A percentile compares a stretch with the other conserved stretches of the same genome.
These are phyloP conservation scores for Cyphomyrus discorhynchus DNA, from an alignment of 2,113 vertebrate species.

Conservation along the genomic window DNA sequence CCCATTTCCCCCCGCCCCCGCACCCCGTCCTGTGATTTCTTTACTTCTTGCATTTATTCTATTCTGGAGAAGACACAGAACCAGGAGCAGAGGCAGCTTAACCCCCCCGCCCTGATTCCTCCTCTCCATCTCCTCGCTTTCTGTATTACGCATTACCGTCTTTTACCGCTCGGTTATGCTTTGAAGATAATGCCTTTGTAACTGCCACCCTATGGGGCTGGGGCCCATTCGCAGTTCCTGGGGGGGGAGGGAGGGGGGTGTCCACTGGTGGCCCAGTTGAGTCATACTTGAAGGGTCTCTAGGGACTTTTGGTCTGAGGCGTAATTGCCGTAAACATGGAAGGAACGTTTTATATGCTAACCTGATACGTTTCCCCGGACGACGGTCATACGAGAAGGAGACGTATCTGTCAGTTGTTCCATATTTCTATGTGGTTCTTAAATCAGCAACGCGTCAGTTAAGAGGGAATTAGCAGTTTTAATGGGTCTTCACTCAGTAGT, in stretches of 20 bases:
- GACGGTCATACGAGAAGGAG: background rate
- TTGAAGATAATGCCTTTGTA: constrained; percentile 25
- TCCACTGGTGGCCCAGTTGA: background rate
- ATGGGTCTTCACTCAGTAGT: background rate
- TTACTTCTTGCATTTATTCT: constrained; percentile 14
- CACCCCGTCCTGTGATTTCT: constrained; percentile 14
- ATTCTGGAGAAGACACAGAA: background rate
- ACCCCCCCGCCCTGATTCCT: constrained; percentile 21
- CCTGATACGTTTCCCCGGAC: background rate
- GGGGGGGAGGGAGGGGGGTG: background rate
- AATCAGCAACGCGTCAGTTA: background rate
- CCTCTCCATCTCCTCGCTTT: constrained; percentile 22
- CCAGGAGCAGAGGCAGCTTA: constrained; percentile 25
- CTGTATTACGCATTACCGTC: constrained; percentile 31
- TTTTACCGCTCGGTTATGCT: constrained; percentile 31
- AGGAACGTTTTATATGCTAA: background rate
- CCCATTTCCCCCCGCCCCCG: background rate
- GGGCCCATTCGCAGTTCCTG: constrained; percentile 21
- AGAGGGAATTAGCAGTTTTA: background rate
- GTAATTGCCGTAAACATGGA: background rate
- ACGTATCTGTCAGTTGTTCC: background rate
- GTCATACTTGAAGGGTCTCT: background rate
- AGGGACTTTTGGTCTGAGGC: background rate
- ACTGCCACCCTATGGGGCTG: constrained; percentile 13
- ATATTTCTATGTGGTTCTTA: background rate